Evolutionary conservation across 2,797 vertebrate species (phyloP).

Genomic region (Glossophaga mutica): DNA sequence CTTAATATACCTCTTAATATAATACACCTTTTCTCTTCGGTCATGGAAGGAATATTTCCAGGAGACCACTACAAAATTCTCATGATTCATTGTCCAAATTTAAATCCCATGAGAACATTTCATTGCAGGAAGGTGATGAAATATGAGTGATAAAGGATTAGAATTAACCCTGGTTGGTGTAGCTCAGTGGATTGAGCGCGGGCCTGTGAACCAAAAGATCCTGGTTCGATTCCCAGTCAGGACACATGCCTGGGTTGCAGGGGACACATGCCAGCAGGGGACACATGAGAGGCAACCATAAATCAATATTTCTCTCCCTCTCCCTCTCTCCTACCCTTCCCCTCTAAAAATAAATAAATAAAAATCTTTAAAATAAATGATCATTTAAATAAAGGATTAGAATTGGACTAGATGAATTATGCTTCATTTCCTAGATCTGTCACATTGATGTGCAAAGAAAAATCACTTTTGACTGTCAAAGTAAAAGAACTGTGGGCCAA

Average conservation of each 20-base stretch:
- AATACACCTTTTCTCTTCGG: not conserved
- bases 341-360: too few species aligned
- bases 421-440: not conserved
- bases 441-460: not conserved
- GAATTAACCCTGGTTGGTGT: too few species aligned
- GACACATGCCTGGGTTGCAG: too few species aligned
- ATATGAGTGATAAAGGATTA: not conserved
- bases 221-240: too few species aligned
- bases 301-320: too few species aligned
- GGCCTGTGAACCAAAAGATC: too few species aligned
- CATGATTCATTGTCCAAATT: not conserved
- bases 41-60: not conserved
- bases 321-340: too few species aligned
- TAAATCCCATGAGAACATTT: not conserved
- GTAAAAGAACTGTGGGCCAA: not conserved
- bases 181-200: too few species aligned
- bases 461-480: not conserved
- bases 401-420: not conserved
- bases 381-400: not conserved
- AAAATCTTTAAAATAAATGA: too few species aligned
- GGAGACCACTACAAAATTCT: not conserved
- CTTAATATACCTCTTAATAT: not conserved
- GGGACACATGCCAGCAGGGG: too few species aligned
- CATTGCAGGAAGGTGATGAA: not conserved
- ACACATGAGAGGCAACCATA: too few species aligned